phyloP scores from a whole-genome alignment of 2,797 vertebrate genomes.

The Myripristis murdjan region DNA sequence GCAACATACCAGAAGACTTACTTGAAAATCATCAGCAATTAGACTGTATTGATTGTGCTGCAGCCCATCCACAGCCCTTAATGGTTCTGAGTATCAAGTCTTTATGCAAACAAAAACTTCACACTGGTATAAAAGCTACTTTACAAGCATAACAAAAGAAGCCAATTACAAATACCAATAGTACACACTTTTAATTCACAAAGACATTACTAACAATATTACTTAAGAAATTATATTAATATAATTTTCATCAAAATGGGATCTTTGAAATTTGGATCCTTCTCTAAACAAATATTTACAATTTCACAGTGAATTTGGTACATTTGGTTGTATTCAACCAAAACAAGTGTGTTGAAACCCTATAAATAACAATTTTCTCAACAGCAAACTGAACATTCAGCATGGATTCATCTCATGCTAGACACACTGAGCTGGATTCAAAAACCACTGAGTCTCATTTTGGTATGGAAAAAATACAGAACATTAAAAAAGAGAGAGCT shows the following conservation, averaged over 20 bases:
- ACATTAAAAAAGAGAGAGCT: background rate
- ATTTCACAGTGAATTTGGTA: constrained; percentile 79
- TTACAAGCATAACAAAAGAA: background rate
- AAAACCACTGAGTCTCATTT: background rate
- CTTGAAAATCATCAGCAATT: too few species aligned
- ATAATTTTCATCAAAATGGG: constrained; percentile 62
- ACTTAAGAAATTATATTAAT: constrained; percentile 76
- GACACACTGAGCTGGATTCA: background rate
- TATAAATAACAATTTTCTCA: constrained; percentile 19
- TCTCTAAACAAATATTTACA: constrained; percentile 72
- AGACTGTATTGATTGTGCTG: background rate
- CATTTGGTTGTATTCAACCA: constrained; percentile 46
- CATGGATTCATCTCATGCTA: background rate
- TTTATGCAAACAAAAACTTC: background rate
- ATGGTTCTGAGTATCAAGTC: background rate
- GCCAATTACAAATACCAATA: background rate
- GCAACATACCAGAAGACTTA: too few species aligned
- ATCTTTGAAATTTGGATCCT: constrained; percentile 15
- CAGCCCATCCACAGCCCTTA: constrained; percentile 3
- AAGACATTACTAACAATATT: constrained; percentile 16
- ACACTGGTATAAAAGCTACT: background rate
- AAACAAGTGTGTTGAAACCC: background rate
- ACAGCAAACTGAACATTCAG: background rate
- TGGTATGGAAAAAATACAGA: constrained; percentile 1
- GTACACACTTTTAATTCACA: constrained; percentile 23